A percentile compares a stretch with the other conserved stretches of the same genome.
Evolutionary conservation across 1,140 invertebrate species (phyloP).

Genomic region (Helicoverpa zea): DNA sequence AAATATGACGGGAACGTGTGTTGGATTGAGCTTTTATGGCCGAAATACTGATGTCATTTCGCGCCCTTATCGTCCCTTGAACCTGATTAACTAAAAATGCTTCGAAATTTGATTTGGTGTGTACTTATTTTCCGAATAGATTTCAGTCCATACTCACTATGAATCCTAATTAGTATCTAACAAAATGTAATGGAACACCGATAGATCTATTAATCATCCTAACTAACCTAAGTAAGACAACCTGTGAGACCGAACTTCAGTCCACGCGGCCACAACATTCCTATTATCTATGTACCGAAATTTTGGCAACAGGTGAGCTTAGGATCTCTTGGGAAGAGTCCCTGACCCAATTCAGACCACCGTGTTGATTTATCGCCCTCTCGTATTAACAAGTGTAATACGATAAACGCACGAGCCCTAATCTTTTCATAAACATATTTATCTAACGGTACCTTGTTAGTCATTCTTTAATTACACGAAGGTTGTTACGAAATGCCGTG

Average conservation of each 20-base stretch:
- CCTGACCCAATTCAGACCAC: constrained; percentile 42
- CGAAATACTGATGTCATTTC: too few relatives aligned
- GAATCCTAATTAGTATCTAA: too few relatives aligned
- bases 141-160: too few relatives aligned
- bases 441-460: neutral
- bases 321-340: constrained; percentile 29
- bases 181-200: too few relatives aligned
- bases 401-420: constrained; percentile 43
- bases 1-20: too few relatives aligned
- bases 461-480: constrained; percentile 21
- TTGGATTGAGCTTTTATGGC: too few relatives aligned
- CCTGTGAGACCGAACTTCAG: neutral
- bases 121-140: too few relatives aligned
- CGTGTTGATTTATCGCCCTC: constrained; percentile 51
- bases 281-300: constrained; percentile 14
- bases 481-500: neutral
- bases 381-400: constrained; percentile 44
- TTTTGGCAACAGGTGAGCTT: constrained; percentile 36
- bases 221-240: neutral
- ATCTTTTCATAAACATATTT: constrained; percentile 36
- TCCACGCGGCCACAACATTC: neutral
- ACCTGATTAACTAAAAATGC: too few relatives aligned
- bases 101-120: too few relatives aligned
- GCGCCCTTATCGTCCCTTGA: too few relatives aligned
- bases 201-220: neutral